Evolutionary conservation across 2,797 vertebrate genomes (phyloP).

Genomic region (Smutsia gigantea): DNA sequence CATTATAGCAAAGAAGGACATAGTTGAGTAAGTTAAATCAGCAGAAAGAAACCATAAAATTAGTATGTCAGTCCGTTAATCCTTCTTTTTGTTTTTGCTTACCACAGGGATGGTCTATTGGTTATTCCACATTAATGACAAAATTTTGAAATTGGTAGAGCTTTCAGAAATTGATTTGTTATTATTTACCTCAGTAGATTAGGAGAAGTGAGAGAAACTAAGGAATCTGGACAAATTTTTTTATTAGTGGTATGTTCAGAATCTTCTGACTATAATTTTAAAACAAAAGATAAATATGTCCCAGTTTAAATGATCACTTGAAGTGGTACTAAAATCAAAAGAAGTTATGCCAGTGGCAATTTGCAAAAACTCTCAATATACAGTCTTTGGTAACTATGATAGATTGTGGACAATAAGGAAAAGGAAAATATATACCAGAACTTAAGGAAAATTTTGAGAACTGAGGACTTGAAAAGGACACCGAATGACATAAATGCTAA

Average conservation of each 20-base stretch:
- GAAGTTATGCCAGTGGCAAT: neutral
- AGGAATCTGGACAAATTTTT: neutral
- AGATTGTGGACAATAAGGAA: neutral
- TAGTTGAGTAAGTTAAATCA: neutral
- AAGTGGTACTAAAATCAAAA: neutral
- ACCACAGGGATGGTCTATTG: neutral
- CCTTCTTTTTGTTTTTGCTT: neutral
- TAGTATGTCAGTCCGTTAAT: neutral
- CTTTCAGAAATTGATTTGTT: neutral
- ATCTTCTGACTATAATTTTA: neutral
- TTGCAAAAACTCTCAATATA: neutral
- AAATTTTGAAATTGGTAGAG: neutral
- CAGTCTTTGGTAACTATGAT: neutral
- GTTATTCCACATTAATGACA: neutral
- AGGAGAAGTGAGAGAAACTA: neutral
- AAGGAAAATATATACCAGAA: neutral
- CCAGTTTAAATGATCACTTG: neutral
- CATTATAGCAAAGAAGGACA: neutral
- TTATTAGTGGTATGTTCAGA: neutral
- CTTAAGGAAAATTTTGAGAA: neutral
- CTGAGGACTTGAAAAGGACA: neutral
- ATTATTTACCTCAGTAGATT: neutral
- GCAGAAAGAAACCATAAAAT: neutral
- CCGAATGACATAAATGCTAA: neutral
- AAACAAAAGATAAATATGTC: neutral